These are phyloP conservation scores for Holacanthella duospinosa DNA, from an alignment of 2,888 invertebrate species.

Conservation along the genomic window DNA sequence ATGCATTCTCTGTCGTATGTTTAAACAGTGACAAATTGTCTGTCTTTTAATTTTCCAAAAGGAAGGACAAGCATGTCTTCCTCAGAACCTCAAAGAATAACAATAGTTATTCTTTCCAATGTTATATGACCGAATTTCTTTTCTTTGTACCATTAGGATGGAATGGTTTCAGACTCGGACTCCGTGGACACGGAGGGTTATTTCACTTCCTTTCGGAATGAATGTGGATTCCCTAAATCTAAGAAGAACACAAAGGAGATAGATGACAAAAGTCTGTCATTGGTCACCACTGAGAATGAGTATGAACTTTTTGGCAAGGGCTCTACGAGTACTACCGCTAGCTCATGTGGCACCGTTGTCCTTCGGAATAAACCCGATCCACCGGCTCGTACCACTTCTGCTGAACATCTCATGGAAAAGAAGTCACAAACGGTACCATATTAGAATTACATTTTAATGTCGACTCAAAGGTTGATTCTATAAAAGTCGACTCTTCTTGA, in stretches of 20 bases:
- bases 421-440: conserved; percentile 16
- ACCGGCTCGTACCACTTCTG: conserved; percentile 26
- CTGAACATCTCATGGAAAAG: conserved; percentile 23
- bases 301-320: conserved; percentile 86
- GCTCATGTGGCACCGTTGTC: conserved; percentile 72
- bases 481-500: too few species aligned
- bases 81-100: too few species aligned
- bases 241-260: conserved; percentile 59
- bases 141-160: conserved; percentile 32
- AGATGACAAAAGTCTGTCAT: conserved; percentile 38
- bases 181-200: conserved; percentile 81
- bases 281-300: conserved; percentile 60
- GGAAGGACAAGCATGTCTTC: too few species aligned
- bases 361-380: conserved; percentile 35
- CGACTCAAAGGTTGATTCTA: not conserved
- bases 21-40: not conserved
- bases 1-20: too few species aligned
- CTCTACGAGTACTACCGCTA: conserved; percentile 79
- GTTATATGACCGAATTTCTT: too few species aligned
- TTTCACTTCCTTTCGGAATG: conserved; percentile 94
- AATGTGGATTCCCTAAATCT: conserved; percentile 61
- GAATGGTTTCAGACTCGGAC: conserved; percentile 37
- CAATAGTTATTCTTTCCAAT: too few species aligned
- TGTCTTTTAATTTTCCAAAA: not conserved
- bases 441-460: too few species aligned